phyloP scores from a whole-genome alignment of 2,888 invertebrate species.

The Heterodera filipjevi region DNA sequence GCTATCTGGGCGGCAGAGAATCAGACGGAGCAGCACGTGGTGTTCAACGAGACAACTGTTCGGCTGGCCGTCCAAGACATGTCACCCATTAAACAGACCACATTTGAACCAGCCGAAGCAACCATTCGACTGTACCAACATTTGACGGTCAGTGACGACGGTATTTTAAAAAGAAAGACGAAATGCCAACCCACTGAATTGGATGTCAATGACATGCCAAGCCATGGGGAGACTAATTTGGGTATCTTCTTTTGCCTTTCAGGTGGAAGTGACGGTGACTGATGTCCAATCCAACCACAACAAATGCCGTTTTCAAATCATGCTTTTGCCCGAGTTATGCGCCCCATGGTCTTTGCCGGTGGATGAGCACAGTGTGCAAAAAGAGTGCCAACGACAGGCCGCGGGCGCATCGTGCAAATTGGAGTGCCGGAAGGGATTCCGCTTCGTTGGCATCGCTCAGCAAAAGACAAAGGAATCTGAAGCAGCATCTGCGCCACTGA shows the following conservation, averaged over 20 bases:
- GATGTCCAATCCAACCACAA: conserved; percentile 63
- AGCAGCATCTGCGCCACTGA: conserved; percentile 15
- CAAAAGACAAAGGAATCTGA: conserved; percentile 7
- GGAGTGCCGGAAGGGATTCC: conserved; percentile 56
- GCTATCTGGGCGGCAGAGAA: conserved; percentile 51
- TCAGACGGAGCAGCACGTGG: conserved; percentile 44
- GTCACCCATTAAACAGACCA: conserved; percentile 61
- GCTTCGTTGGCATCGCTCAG: conserved; percentile 52
- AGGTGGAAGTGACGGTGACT: conserved; percentile 54
- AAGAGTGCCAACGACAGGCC: conserved; percentile 77
- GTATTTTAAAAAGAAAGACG: too few species aligned
- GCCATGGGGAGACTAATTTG: too few species aligned
- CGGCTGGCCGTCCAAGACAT: conserved; percentile 62
- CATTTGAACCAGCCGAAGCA: conserved; percentile 56
- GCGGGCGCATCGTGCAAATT: conserved; percentile 69
- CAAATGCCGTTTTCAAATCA: conserved; percentile 65
- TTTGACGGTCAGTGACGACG: conserved; percentile 40
- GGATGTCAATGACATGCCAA: neutral
- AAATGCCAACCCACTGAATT: neutral
- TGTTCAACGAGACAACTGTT: conserved; percentile 61
- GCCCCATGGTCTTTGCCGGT: conserved; percentile 90
- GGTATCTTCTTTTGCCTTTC: neutral
- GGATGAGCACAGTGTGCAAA: conserved; percentile 77
- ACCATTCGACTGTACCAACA: conserved; percentile 48
- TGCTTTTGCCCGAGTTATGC: conserved; percentile 70